These are phyloP conservation scores for Polymixis lichenea DNA, from an alignment of 2,888 invertebrate species.

Conservation along the genomic window DNA sequence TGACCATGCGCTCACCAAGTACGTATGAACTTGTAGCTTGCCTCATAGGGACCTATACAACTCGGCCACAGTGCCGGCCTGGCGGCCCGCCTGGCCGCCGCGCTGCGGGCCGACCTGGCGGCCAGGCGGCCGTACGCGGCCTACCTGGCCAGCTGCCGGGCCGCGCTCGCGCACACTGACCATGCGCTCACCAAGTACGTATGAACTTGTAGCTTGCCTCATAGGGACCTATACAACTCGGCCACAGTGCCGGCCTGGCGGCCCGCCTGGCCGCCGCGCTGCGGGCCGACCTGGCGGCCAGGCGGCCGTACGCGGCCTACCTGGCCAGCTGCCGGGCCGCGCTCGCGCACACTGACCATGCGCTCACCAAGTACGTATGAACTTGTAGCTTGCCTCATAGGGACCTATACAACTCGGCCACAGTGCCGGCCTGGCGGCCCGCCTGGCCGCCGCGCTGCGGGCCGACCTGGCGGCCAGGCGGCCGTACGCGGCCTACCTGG, in stretches of 20 bases:
- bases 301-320: conserved; percentile 85
- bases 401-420: too few relatives aligned
- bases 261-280: conserved; percentile 82
- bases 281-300: conserved; percentile 84
- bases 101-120: too few relatives aligned
- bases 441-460: conserved; percentile 82
- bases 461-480: conserved; percentile 85
- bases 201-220: neutral
- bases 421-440: conserved; percentile 44
- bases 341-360: conserved; percentile 77
- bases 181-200: neutral
- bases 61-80: too few relatives aligned
- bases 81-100: too few relatives aligned
- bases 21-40: too few relatives aligned
- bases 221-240: neutral
- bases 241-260: neutral
- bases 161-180: too few relatives aligned
- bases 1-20: too few relatives aligned
- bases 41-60: too few relatives aligned
- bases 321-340: conserved; percentile 83
- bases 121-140: too few relatives aligned
- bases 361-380: conserved; percentile 62
- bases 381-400: too few relatives aligned
- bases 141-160: too few relatives aligned
- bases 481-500: conserved; percentile 85